Conservation (phyloP, 1,140 invertebrate species). For the Heliconius nattereri region DNA sequence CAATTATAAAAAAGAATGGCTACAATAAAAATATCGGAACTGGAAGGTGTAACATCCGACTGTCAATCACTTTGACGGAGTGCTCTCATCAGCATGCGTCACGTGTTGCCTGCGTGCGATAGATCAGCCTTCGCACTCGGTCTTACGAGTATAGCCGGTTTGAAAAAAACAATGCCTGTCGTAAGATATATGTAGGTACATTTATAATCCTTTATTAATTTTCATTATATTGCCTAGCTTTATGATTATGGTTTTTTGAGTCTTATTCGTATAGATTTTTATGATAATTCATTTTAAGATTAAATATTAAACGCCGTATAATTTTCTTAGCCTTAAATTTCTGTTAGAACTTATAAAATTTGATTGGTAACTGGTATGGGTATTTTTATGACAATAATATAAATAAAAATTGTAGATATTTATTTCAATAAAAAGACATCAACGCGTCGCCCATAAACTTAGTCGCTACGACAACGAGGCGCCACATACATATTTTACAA, state of each 20-base stretch:
- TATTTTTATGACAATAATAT: too few species aligned
- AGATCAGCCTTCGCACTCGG: slow-evolving; percentile 23
- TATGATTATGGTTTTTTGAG: background rate
- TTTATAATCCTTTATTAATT: background rate
- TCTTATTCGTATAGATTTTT: background rate
- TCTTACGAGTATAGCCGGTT: slow-evolving; percentile 11
- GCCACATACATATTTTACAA: slow-evolving; percentile 39
- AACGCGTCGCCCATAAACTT: slow-evolving; percentile 36
- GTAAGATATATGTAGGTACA: background rate
- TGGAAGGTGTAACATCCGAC: slow-evolving; percentile 34
- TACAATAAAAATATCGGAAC: slow-evolving; percentile 24
- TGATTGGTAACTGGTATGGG: too few species aligned
- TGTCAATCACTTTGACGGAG: slow-evolving; percentile 28
- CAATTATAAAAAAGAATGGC: slow-evolving; percentile 3
- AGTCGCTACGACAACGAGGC: slow-evolving; percentile 33
- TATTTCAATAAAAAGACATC: slow-evolving; percentile 41
- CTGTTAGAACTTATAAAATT: too few species aligned
- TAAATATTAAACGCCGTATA: too few species aligned
- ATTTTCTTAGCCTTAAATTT: too few species aligned
- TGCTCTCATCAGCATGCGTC: slow-evolving; percentile 32
- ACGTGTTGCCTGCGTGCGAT: slow-evolving; percentile 18
- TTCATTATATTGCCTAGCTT: background rate
- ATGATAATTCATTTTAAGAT: too few species aligned
- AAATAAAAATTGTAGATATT: background rate
- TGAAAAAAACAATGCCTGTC: slow-evolving; percentile 13